Base-by-base conservation (phyloP, 2,113 vertebrate genomes). In the Sylvietta virens region DNA sequence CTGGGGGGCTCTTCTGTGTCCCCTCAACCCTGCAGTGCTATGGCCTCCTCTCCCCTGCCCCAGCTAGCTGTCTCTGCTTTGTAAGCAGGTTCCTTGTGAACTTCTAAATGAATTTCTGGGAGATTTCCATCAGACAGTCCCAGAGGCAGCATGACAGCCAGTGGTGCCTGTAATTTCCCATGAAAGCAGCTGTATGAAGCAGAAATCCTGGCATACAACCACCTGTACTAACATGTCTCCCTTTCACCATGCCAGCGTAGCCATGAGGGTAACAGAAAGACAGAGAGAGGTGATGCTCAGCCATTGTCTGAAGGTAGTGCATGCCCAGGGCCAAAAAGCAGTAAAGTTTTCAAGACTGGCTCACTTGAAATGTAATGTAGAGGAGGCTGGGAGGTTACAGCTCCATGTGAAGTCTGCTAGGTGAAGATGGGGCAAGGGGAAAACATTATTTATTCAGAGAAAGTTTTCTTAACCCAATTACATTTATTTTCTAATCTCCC, bases 1-100 rank as follows among this genome's bases (percentile, higher is more conserved):
- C 37, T 50, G 27, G 11, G 11, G 6, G 0, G 0, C 9, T 60
- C n/a, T 73, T 31, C n/a, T 70, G 9, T n/a, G 54, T 48, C 15
- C 15, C 28, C 44, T 67, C 5, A 3, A 23, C 54, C 48, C 50
- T 44, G 28, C 37, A 69, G 30, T 16, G 8, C 15, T 48, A 1
- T 6, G 6, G 23, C 7, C 33, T 70, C 33, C 58, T 58, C 47
- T 58, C 28, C 13, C 13, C n/a, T 72, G 44, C 23, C 33, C 1
- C 3, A 72, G 50, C 31, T 62, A 2, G 33, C 53, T 37, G 30
- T 35, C 48, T 69, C 57, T 47, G 48, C 53, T 62, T 58, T 50
- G 16, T 39, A 73, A 73, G 15, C 48, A 74, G 5, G 15, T n/a
- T 64, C 50, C 40, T 30, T 48, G n/a, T 14, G 50, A 48, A 45